Base-by-base conservation (phyloP, 1,140 invertebrate species). In the Orchestia grillus region DNA sequence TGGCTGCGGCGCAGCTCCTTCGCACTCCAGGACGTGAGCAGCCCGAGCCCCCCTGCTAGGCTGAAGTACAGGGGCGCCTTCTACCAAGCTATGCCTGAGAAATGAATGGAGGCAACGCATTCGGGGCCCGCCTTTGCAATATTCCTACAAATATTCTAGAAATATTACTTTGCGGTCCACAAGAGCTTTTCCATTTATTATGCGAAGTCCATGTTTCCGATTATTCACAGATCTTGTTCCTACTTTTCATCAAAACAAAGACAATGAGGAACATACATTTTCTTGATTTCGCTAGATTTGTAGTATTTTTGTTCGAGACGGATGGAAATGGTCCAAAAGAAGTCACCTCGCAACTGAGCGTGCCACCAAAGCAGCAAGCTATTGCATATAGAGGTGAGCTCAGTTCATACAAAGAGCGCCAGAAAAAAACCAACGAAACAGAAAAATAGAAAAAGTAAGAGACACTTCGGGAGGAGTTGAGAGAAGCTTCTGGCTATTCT, bases 391-490 rank as follows among this genome's bases (percentile, higher is more conserved):
- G 62, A 77, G 62, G 62, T 77, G 62, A 77, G 62, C 62, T 77
- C 62, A 90, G 88, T 90, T 44, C 88, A 42, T 42, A 90, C 88
- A 90, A 90, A 90, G 88, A 90, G 4, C 88, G 15, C 88, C 88
- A 90, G 36, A 90, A 16, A 90, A 90, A 42, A 4, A 15, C n/a
- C 41, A 90, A 90, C 23, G 28, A 90, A 90, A 90, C 0, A 90
- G 88, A 77, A 77, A 77, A 77, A 23, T 77, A 77, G 62, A 77
- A 77, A 77, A 77, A 77, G 62, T 77, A 77, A 28, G 11, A 8
- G 88, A 90, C 88, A 90, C 88, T 90, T 44, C 15, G 41, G 42
- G 88, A 90, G 88, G 88, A 90, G 88, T 90, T 90, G 88, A 90
- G 88, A 90, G 88, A 90, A 90, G 88, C 88, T 41, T 44, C 88